Evolutionary conservation across 2,888 invertebrate genomes (phyloP), one percentile per base, ranked within the genome.

Genomic region (Rhagophthalmus giganteus): DNA sequence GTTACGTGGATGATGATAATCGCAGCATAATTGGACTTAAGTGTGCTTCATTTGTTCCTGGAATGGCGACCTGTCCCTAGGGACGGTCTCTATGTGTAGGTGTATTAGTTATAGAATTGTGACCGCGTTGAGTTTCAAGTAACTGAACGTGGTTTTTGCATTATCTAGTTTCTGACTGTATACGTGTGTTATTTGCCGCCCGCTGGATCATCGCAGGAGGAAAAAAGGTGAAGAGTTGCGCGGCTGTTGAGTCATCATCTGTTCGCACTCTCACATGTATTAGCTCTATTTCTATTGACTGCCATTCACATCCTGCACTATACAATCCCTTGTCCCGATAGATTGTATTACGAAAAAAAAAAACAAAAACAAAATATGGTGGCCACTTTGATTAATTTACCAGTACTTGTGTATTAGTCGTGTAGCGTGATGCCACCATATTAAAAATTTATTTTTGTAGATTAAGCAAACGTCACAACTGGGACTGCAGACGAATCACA

Each of bases 201-300:
- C 68, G 71, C 68, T 71, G 73, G 75, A 72, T 70, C 69, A 69
- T 67, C 71, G 64, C 78, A 81, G 81, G 80, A 81, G 80, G 80
- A 80, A 80, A 79, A 80, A 81, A 81, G 80, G 81, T 81, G 81
- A 81, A 79, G 78, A 76, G 76, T 75, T 76, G 74, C 75, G 78
- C 77, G 77, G 77, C 69, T 72, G 66, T 68, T 67, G 68, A 70
- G 63, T 65, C 64, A 62, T 69, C 71, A 64, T 68, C 70, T 68
- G 67, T 69, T 70, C 70, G 72, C 73, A 74, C 74, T 65, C 61
- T 68, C 72, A 74, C 75, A 73, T 72, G 73, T 74, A 74, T 72
- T 72, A 68, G 70, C 65, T 71, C 67, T 69, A 59, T 67, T 66
- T 63, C 56, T 55, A 40, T 53, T 55, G 42, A 50, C 55, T 58